Evolutionary conservation across 1,140 invertebrate species (phyloP), one percentile per base, ranked within the genome.

Genomic region (Phortica variegata): DNA sequence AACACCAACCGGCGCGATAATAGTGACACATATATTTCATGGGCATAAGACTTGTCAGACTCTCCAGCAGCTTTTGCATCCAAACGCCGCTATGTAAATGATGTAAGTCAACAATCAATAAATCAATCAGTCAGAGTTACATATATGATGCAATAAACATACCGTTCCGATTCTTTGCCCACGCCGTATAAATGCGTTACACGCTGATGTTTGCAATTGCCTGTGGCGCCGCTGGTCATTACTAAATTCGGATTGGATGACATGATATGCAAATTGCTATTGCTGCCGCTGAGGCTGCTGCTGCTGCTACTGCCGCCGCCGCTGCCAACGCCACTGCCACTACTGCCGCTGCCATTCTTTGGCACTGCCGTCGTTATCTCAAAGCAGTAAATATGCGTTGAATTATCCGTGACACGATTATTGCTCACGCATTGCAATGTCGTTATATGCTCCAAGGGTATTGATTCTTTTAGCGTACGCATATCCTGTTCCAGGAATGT

Each of bases 41-140:
- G n/a, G 82, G 80, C 65, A 87, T 84, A 19, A 77, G 75, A 23
- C 78, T 76, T 2, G 84, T 86, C 10, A 85, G 56, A 42, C 79
- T 79, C 68, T 87, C 84, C 9, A 86, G 73, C 21, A 87, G 74
- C 62, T 82, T 84, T 62, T 86, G 85, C 75, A 86, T 84, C 86
- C 86, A 88, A 23, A 84, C 70, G 43, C 82, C 75, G 8, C 33
- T 34, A 34, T 34, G 5, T n/a, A 34, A 34, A 34, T 9, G n/a
- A n/a, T n/a, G n/a, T n/a, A n/a, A n/a, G n/a, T n/a, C n/a, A n/a
- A n/a, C 8, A n/a, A n/a, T 9, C n/a, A 9, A 32, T 8, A n/a
- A n/a, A 32, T n/a, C 8, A 9, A 9, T 9, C 29, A n/a, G n/a
- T 32, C 8, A n/a, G n/a, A 9, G n/a, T 16, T 38, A n/a, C n/a